Percentiles rank a stretch among this genome's conserved stretches.
Evolutionary conservation across 1,140 invertebrate species (phyloP).

Genomic region (Hycleus cichorii): DNA sequence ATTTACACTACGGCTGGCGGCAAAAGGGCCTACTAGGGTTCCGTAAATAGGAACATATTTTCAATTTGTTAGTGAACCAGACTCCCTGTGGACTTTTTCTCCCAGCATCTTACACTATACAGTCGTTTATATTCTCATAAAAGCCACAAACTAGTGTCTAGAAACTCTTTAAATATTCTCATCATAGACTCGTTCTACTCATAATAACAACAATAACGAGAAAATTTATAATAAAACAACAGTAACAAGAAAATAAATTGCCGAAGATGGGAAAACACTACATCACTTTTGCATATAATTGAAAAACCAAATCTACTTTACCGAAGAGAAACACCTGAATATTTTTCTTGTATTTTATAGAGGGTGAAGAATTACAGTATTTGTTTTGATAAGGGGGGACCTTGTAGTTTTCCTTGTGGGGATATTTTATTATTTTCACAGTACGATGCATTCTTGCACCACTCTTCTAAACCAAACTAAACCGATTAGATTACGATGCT

Average conservation of each 20-base stretch:
- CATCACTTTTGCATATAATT: too few relatives aligned
- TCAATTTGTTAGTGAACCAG: conserved; percentile 12
- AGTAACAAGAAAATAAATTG: too few relatives aligned
- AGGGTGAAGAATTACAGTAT: not conserved
- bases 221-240: too few relatives aligned
- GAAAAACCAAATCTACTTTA: not conserved
- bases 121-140: conserved; percentile 14
- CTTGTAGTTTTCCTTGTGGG: conserved; percentile 7
- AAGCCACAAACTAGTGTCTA: conserved; percentile 8
- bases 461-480: conserved; percentile 16
- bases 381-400: conserved; percentile 2
- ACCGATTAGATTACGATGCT: conserved; percentile 24
- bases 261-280: too few relatives aligned
- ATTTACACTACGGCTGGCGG: conserved; percentile 1
- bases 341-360: too few relatives aligned
- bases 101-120: not conserved
- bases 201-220: too few relatives aligned
- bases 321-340: too few relatives aligned
- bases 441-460: conserved; percentile 7
- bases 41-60: conserved; percentile 12
- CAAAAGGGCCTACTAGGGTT: conserved; percentile 3
- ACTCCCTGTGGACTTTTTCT: conserved; percentile 9
- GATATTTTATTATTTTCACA: conserved; percentile 6
- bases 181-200: conserved; percentile 1
- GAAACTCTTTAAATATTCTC: conserved; percentile 7